Evolutionary conservation across 2,113 vertebrate species (phyloP).

Genomic region (Elephantulus edwardii): DNA sequence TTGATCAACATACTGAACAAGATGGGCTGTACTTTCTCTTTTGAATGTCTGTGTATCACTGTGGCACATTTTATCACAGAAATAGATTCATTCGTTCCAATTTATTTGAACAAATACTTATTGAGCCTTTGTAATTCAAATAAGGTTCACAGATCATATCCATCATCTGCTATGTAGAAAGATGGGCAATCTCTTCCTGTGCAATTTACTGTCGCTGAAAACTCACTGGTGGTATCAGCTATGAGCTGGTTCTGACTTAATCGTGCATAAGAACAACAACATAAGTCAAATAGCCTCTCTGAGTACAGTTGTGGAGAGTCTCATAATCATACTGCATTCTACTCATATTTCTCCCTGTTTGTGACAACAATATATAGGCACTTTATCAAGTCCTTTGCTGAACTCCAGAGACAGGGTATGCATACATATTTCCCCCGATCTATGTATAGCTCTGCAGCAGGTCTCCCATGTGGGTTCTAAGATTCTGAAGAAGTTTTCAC

Average conservation of each 20-base stretch:
- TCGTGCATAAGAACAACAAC: too few species aligned
- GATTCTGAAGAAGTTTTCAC: constrained; percentile 27
- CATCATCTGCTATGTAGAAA: too few species aligned
- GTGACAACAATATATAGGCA: constrained; percentile 23
- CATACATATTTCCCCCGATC: constrained; percentile 23
- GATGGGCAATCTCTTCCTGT: too few species aligned
- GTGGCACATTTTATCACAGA: not conserved
- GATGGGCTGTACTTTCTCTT: not conserved
- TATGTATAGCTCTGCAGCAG: not conserved
- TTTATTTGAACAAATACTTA: constrained; percentile 28
- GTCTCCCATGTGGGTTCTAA: constrained; percentile 28
- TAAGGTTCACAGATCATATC: too few species aligned
- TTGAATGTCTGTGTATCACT: not conserved
- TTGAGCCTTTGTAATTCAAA: not conserved
- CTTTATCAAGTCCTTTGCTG: constrained; percentile 50
- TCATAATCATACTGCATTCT: constrained; percentile 29
- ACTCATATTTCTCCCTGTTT: constrained; percentile 42
- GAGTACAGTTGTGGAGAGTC: not conserved
- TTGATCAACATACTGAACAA: not conserved
- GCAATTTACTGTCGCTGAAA: too few species aligned
- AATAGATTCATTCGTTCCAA: not conserved
- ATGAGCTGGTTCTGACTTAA: too few species aligned
- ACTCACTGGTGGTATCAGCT: too few species aligned
- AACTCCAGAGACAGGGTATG: constrained; percentile 40
- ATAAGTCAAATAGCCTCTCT: not conserved